These are phyloP conservation scores for Planococcus citri DNA, from an alignment of 1,140 invertebrate genomes.

Conservation along the genomic window DNA sequence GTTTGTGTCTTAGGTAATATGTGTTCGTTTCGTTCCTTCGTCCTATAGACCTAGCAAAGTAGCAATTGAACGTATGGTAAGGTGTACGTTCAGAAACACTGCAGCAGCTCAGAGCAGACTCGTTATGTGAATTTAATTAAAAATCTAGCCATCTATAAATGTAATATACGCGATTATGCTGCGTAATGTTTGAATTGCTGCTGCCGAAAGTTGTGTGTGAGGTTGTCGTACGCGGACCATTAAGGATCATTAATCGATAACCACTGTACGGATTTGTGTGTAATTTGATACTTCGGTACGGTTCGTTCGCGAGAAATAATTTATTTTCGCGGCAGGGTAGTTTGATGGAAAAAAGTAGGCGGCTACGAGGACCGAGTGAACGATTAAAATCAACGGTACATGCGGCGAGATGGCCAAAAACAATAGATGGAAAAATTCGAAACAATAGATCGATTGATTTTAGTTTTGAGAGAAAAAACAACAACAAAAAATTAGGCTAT, in stretches of 20 bases:
- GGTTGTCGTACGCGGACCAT: neutral
- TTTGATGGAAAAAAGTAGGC: no score
- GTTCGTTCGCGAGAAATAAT: neutral
- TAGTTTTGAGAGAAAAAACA: no score
- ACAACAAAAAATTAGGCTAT: no score
- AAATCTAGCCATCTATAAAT: no score
- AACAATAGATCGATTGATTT: neutral
- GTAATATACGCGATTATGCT: neutral
- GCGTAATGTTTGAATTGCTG: neutral
- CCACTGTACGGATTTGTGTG: neutral
- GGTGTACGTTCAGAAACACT: no score
- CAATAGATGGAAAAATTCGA: neutral
- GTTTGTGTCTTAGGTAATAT: no score
- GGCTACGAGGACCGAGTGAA: neutral
- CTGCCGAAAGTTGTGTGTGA: no score
- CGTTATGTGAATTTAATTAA: neutral
- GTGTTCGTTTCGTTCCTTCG: no score
- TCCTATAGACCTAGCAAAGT: no score
- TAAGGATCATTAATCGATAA: neutral
- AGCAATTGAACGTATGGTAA: no score
- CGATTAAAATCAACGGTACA: neutral
- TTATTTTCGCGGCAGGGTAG: conserved; percentile 1
- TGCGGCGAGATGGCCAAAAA: neutral
- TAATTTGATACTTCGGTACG: neutral
- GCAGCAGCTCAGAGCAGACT: no score